Evolutionary conservation across 2,797 vertebrate genomes (phyloP).

Genomic region (Gastrophryne carolinensis): DNA sequence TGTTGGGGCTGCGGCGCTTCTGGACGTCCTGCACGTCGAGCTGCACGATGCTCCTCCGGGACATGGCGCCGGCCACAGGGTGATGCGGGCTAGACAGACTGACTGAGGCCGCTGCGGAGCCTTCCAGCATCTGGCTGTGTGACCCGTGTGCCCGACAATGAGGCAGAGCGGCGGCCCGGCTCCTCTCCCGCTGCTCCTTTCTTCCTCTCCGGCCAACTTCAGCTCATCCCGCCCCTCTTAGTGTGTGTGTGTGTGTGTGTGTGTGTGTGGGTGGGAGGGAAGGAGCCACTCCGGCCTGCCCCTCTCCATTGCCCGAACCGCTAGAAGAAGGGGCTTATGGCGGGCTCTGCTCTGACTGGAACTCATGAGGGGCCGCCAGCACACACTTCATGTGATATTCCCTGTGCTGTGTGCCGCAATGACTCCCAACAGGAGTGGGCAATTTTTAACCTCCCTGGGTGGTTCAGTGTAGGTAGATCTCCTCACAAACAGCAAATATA

Average conservation of each 20-base stretch:
- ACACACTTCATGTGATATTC: too few relatives aligned
- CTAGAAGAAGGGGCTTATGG: too few relatives aligned
- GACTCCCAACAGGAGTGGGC: too few relatives aligned
- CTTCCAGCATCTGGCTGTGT: conserved; percentile 21
- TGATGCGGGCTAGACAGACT: background rate
- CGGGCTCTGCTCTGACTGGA: too few relatives aligned
- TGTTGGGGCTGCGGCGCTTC: conserved; percentile 76
- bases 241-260: too few relatives aligned
- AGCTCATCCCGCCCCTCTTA: background rate
- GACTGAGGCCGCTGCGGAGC: background rate
- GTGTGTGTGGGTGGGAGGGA: background rate
- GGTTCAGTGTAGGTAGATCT: too few relatives aligned
- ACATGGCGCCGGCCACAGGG: conserved; percentile 60
- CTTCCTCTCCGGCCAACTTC: conserved; percentile 1
- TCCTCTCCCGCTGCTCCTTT: background rate
- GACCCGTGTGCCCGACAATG: background rate
- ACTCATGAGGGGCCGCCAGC: too few relatives aligned
- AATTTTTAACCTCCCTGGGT: too few relatives aligned
- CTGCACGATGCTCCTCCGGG: conserved; percentile 74
- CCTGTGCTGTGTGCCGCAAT: too few relatives aligned
- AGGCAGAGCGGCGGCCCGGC: background rate
- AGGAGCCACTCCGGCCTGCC: too few relatives aligned
- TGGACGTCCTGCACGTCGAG: conserved; percentile 79
- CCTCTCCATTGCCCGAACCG: too few relatives aligned
- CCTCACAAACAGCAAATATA: too few relatives aligned